phyloP scores from a whole-genome alignment of 2,113 vertebrate species.

The Actinemys pallida region DNA sequence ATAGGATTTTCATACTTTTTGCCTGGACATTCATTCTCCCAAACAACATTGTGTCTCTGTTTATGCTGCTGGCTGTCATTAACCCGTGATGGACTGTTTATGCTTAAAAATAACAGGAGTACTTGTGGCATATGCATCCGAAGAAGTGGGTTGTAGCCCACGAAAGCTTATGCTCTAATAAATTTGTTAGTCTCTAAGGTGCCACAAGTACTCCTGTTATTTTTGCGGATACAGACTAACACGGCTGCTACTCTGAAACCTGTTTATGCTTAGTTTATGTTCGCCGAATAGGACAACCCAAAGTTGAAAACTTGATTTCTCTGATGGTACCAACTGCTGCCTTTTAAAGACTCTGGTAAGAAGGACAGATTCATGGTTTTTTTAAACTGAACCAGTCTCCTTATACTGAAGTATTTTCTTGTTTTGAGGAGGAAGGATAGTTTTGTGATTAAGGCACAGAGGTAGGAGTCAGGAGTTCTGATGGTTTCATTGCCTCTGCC shows the following conservation, averaged over 20 bases:
- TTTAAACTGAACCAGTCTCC: rapidly evolving
- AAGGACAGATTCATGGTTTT: background rate
- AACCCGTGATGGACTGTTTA: constrained; percentile 23
- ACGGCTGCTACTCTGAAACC: too few relatives aligned
- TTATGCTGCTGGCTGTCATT: constrained; percentile 56
- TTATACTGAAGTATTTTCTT: background rate
- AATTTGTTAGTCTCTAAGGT: too few relatives aligned
- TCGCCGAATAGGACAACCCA: constrained; percentile 37
- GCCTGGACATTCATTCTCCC: background rate
- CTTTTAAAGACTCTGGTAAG: background rate
- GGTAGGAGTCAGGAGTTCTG: background rate
- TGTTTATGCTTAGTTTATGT: constrained; percentile 10
- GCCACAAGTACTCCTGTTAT: too few relatives aligned
- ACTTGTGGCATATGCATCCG: too few relatives aligned
- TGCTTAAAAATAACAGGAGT: background rate
- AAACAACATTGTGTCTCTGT: background rate
- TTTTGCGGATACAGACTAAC: too few relatives aligned
- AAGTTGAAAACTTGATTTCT: constrained; percentile 18
- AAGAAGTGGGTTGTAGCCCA: too few relatives aligned
- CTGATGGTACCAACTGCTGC: background rate
- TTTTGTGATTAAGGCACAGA: background rate
- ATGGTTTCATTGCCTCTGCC: background rate
- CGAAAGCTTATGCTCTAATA: too few relatives aligned
- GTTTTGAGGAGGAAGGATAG: rapidly evolving
- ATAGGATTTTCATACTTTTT: background rate